These are phyloP conservation scores for Liasis olivaceus DNA, from an alignment of 2,797 vertebrate genomes.

Conservation along the genomic window DNA sequence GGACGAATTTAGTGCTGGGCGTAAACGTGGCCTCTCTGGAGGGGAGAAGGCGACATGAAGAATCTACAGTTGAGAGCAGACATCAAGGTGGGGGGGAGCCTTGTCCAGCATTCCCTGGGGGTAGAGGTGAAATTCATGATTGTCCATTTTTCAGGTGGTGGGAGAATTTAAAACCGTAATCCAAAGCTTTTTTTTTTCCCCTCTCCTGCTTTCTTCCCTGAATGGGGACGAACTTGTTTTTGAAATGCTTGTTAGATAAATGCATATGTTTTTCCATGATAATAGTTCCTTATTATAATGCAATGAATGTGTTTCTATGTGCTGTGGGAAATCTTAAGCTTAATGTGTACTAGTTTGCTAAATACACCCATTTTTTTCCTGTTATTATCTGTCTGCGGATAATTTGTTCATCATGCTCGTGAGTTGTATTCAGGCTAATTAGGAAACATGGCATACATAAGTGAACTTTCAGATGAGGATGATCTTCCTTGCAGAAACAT, in stretches of 20 bases:
- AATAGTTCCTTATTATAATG: neutral
- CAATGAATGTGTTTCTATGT: neutral
- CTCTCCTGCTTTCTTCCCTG: neutral
- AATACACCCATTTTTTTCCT: neutral
- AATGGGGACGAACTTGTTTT: neutral
- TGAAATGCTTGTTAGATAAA: neutral
- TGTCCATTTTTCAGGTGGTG: neutral
- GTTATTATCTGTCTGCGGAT: neutral
- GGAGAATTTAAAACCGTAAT: neutral
- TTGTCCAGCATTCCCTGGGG: neutral
- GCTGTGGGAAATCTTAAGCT: neutral
- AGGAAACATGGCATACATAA: neutral
- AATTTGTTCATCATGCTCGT: neutral
- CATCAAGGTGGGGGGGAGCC: neutral
- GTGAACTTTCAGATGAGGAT: neutral
- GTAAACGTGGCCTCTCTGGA: neutral
- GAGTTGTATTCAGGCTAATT: neutral
- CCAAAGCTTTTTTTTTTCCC: neutral
- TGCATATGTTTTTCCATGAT: neutral
- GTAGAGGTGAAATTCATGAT: neutral
- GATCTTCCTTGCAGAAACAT: neutral
- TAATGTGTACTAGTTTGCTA: neutral
- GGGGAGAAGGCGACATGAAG: neutral
- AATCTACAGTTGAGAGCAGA: neutral
- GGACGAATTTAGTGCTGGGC: neutral